phyloP scores from a whole-genome alignment of 2,797 vertebrate genomes.

The Clangula hyemalis region DNA sequence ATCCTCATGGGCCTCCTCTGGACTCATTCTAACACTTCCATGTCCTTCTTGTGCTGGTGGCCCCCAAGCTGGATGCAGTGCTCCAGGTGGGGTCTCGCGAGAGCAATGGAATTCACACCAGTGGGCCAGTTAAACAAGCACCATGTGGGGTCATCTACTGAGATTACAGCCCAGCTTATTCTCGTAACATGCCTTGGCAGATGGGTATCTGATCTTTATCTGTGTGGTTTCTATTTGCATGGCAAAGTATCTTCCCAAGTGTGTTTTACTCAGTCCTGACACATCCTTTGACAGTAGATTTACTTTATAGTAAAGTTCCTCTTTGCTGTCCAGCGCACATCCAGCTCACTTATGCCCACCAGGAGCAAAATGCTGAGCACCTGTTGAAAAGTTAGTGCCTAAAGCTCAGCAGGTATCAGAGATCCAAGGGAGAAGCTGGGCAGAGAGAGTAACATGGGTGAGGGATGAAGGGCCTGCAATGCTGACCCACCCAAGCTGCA shows the following conservation, averaged over 20 bases:
- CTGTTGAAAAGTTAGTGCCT: not conserved
- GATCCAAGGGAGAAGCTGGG: not conserved
- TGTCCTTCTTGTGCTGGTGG: no score
- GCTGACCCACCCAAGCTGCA: not conserved
- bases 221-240: constrained; percentile 7
- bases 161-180: constrained; percentile 39
- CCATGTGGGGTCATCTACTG: not conserved
- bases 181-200: constrained; percentile 29
- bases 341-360: not conserved
- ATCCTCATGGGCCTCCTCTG: no score
- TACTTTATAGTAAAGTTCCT: not conserved
- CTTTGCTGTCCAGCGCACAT: not conserved
- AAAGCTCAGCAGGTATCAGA: not conserved
- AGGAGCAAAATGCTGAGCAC: not conserved
- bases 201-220: constrained; percentile 31
- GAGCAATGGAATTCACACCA: not conserved
- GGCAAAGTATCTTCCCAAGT: not conserved
- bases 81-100: no score
- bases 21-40: no score
- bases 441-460: not conserved
- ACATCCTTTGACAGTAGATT: not conserved
- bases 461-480: not conserved
- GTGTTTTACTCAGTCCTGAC: not conserved
- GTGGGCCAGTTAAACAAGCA: not conserved
- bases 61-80: no score